phyloP scores from a whole-genome alignment of 2,113 vertebrate genomes.

The Phylloscopus whistleri region DNA sequence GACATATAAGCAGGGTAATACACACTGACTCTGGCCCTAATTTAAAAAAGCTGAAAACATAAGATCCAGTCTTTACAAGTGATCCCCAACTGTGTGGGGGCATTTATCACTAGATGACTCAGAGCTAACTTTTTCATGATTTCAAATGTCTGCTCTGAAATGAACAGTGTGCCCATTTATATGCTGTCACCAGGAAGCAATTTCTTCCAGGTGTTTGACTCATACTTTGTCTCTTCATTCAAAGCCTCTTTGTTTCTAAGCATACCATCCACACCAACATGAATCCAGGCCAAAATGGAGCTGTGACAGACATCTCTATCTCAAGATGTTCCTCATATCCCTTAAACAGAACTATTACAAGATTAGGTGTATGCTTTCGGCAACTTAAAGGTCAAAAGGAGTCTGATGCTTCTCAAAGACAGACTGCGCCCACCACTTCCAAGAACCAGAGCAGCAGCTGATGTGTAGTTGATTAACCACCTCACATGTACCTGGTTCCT shows the following conservation, averaged over 20 bases:
- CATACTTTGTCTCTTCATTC: not conserved
- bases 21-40: not conserved
- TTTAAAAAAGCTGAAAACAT: not conserved
- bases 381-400: not conserved
- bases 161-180: not conserved
- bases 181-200: not conserved
- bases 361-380: not conserved
- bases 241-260: slow-evolving; percentile 10
- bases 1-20: not conserved
- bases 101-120: not conserved
- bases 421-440: not conserved
- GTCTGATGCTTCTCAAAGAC: not conserved
- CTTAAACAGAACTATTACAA: not conserved
- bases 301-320: not conserved
- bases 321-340: not conserved
- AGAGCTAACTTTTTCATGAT: not conserved
- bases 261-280: not conserved
- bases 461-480: rapidly evolving
- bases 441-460: not conserved
- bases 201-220: slow-evolving; percentile 45
- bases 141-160: not conserved
- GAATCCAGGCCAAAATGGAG: not conserved
- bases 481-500: rapidly evolving
- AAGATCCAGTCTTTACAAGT: not conserved
- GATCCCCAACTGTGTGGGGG: not conserved